Conservation (phyloP, 2,113 vertebrate genomes). For the Engraulis encrasicolus region DNA sequence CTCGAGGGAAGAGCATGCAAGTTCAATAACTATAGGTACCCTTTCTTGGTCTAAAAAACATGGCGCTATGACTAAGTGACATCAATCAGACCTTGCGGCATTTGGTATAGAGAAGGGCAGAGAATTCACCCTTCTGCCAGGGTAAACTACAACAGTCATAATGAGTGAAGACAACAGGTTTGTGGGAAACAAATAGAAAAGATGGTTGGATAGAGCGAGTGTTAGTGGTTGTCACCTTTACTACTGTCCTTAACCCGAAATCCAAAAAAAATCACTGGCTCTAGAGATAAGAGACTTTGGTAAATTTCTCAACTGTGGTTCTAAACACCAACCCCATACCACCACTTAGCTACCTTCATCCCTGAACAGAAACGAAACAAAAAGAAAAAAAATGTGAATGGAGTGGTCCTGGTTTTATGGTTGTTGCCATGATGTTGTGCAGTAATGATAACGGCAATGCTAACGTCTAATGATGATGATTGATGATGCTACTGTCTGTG, state of each 20-base stretch:
- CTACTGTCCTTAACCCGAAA: background rate
- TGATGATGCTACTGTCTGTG: constrained; percentile 68
- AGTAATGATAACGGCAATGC: background rate
- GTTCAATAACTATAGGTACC: constrained; percentile 70
- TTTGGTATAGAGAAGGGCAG: constrained; percentile 52
- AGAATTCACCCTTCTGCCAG: constrained; percentile 47
- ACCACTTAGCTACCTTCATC: background rate
- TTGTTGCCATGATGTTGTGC: background rate
- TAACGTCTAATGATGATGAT: constrained; percentile 18
- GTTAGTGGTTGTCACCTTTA: background rate
- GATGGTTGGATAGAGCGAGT: constrained; percentile 42
- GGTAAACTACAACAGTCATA: constrained; percentile 70
- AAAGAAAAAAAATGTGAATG: background rate
- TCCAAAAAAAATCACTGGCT: background rate
- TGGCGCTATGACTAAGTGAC: constrained; percentile 53
- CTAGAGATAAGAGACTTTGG: constrained; percentile 71
- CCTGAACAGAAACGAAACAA: background rate
- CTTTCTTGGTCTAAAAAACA: constrained; percentile 56
- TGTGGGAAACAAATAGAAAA: constrained; percentile 52
- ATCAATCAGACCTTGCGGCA: constrained; percentile 61
- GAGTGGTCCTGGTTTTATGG: background rate
- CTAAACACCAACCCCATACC: background rate
- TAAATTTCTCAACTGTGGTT: constrained; percentile 63
- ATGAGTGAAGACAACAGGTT: constrained; percentile 60
- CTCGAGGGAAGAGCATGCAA: constrained; percentile 72